Evolutionary conservation across 2,888 invertebrate species (phyloP), one percentile per base, ranked within the genome.

Genomic region (Notodromas monacha): DNA sequence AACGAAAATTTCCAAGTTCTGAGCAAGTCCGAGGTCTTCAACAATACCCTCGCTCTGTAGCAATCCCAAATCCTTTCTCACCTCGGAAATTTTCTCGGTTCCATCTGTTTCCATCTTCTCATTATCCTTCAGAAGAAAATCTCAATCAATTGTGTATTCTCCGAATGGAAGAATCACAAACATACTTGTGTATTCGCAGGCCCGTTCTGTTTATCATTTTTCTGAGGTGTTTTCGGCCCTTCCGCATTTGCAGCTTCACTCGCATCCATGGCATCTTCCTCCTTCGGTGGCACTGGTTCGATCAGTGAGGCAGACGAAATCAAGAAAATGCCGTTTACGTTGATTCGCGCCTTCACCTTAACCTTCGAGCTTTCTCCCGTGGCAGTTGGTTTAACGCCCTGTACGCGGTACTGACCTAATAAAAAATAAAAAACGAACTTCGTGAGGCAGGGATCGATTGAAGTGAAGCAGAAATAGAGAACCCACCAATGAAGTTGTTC

Each of bases 291-390:
- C 26, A 36, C 36, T 26, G 45, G 44, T 36, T 51, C 50, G 31
- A 45, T 41, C 33, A 79, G 54, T 0, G 72, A 65, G 3, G 92
- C 92, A 31, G 70, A 70, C 8, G 69, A 65, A 14, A 92, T 65
- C 8, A 65, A 62, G 44, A 96, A 67, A 35, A 89, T 67, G 30
- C 96, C 92, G 48, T 96, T 72, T 30, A 73, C 59, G 55, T 89
- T 86, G 32, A 96, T 61, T 40, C 86, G 63, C 4, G 81, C 77
- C 56, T 89, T 92, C 3, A 96, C 68, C 53, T 89, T 89, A 2
- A 92, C 69, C 51, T 84, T 89, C 37, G 77, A 70, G n/a, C 69
- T 64, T 43, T 79, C 79, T 15, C 84, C 84, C 36, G 74, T 74
- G 1, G 69, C 51, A 15, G 67, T 70, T 3, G 89, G 74, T 40